Conservation (phyloP, 2,113 vertebrate genomes). For the Paraplagusia blochii region DNA sequence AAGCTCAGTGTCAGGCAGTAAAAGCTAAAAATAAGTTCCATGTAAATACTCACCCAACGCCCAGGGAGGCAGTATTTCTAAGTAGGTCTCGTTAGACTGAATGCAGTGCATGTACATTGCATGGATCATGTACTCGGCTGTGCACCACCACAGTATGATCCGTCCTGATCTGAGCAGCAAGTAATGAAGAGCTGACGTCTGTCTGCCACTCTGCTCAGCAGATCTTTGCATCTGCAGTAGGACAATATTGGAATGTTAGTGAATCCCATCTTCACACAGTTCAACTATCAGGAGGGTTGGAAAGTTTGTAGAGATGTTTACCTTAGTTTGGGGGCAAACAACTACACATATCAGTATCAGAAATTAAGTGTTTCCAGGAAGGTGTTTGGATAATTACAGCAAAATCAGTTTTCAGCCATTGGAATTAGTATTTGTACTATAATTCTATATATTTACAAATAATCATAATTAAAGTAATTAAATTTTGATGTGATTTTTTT, state of each 20-base stretch:
- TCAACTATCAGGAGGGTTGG: neutral
- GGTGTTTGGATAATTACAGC: no score
- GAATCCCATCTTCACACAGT: no score
- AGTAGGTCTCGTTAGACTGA: constrained; percentile 80
- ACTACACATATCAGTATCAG: no score
- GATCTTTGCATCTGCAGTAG: constrained; percentile 79
- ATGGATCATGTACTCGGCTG: constrained; percentile 89
- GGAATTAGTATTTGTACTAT: no score
- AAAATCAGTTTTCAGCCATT: no score
- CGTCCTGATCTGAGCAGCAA: constrained; percentile 73
- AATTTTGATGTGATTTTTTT: no score
- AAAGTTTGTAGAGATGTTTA: no score
- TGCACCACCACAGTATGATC: constrained; percentile 86
- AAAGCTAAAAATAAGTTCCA: constrained; percentile 6
- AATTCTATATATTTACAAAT: no score
- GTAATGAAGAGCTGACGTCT: constrained; percentile 44
- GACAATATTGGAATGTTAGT: neutral
- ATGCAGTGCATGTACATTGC: constrained; percentile 92
- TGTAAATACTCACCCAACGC: constrained; percentile 81
- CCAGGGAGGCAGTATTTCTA: constrained; percentile 86
- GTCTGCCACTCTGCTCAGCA: constrained; percentile 38
- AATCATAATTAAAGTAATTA: no score
- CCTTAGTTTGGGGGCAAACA: no score
- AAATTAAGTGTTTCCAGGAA: no score
- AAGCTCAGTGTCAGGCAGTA: neutral